Evolutionary conservation across 2,888 invertebrate genomes (phyloP).

Genomic region (Parnassius smintheus): DNA sequence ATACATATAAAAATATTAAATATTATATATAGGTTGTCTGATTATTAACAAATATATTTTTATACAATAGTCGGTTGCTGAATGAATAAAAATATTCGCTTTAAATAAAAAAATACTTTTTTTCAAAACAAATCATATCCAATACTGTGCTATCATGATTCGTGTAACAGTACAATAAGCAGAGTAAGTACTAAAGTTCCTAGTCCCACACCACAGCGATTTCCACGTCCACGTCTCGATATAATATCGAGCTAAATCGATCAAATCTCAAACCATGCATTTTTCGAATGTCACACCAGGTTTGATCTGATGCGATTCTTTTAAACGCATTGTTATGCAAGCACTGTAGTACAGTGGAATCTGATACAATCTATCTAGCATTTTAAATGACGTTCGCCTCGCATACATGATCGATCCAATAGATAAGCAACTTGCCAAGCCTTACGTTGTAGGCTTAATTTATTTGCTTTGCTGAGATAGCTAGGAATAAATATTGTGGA

Average conservation of each 20-base stretch:
- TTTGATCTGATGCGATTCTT: constrained; percentile 23
- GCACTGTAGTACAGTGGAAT: constrained; percentile 21
- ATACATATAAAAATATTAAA: too few species aligned
- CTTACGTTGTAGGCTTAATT: constrained; percentile 21
- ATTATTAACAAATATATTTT: too few species aligned
- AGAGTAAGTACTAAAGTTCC: constrained; percentile 25
- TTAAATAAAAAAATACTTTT: too few species aligned
- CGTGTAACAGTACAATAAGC: too few species aligned
- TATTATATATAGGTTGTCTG: too few species aligned
- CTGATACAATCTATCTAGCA: constrained; percentile 27
- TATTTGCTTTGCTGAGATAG: constrained; percentile 2
- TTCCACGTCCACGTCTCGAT: constrained; percentile 2
- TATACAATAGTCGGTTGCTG: too few species aligned
- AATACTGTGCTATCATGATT: too few species aligned
- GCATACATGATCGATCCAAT: constrained; percentile 28
- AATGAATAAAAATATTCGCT: too few species aligned
- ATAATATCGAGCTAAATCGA: constrained; percentile 9
- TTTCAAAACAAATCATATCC: too few species aligned
- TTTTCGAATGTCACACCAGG: constrained; percentile 20
- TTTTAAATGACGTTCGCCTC: constrained; percentile 30
- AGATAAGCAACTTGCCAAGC: constrained; percentile 22
- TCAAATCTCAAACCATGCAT: constrained; percentile 13
- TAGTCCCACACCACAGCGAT: not conserved
- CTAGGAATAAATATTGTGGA: not conserved
- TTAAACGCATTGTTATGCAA: constrained; percentile 26